These are phyloP conservation scores for Pyralis farinalis DNA, from an alignment of 2,888 invertebrate genomes.

Conservation along the genomic window DNA sequence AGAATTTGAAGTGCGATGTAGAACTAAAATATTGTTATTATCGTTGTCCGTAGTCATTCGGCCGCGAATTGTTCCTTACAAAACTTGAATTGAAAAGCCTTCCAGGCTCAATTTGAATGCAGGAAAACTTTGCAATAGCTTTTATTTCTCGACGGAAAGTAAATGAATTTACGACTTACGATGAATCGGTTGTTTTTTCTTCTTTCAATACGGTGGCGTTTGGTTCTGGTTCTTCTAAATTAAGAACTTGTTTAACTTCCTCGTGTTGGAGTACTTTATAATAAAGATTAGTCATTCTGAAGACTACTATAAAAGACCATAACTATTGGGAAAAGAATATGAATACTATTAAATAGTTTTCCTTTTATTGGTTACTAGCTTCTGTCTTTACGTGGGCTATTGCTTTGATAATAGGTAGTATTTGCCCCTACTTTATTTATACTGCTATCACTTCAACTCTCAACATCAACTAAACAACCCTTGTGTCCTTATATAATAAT, in stretches of 20 bases:
- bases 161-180: constrained; percentile 65
- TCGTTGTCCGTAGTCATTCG: constrained; percentile 35
- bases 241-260: constrained; percentile 24
- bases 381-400: too few relatives aligned
- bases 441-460: too few relatives aligned
- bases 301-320: too few relatives aligned
- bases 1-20: constrained; percentile 15
- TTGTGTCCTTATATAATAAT: too few relatives aligned
- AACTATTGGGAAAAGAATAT: too few relatives aligned
- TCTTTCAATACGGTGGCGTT: constrained; percentile 26
- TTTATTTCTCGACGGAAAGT: constrained; percentile 64
- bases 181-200: constrained; percentile 47
- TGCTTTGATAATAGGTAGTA: too few relatives aligned
- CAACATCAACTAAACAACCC: too few relatives aligned
- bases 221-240: constrained; percentile 23
- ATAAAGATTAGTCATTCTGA: background rate
- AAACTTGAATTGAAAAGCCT: constrained; percentile 70
- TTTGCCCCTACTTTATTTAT: too few relatives aligned
- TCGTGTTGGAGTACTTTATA: constrained; percentile 7
- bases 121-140: constrained; percentile 67
- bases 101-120: constrained; percentile 67
- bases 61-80: constrained; percentile 55
- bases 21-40: constrained; percentile 42
- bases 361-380: too few relatives aligned
- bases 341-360: too few relatives aligned